Base-by-base conservation (phyloP, 1,140 invertebrate genomes). In the Procambarus virginalis region DNA sequence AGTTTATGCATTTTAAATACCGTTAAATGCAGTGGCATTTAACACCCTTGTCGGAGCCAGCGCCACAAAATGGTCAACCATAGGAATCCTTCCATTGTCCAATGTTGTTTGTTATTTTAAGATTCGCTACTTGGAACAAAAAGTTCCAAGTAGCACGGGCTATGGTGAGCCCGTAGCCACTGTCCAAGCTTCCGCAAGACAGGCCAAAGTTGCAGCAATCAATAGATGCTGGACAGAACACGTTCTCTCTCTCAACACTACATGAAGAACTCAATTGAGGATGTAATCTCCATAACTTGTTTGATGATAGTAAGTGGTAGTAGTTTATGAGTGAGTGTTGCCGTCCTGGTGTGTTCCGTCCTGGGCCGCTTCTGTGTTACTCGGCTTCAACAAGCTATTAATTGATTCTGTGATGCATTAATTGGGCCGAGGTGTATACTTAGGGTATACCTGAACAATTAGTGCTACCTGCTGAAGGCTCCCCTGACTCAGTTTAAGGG, bases 261-360 rank as follows among this genome's bases (percentile, higher is more conserved):
- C 58, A 46, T 64, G 10, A 68, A 68, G 80, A 82, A 68, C 46
- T 82, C 80, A 82, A 82, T 82, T 82, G 80, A 82, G 80, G 80
- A 82, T 82, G 58, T 82, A 82, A 82, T 82, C 80, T 82, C 46
- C 80, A 82, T 82, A 82, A 82, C 80, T 82, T 82, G 58, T 82
- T 34, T 68, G 80, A 64, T 82, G n/a, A 82, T 82, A 82, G 58
- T 64, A 68, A 82, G 80, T 64, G 51, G 80, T 22, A 60, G 45
- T 81, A 58, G 79, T 81, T 81, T 60, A 81, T n/a, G 79, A 81
- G 79, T 6, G 22, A 60, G 22, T 34, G 48, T 81, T 58, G 51
- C 79, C 51, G n/a, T 55, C 22, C 22, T 14, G 75, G 79, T 77
- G 75, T 34, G 34, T 34, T 34, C 34, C 34, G 34, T 3, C 75